These are phyloP conservation scores for Trichogramma dendrolimi DNA, from an alignment of 2,888 invertebrate genomes.

Conservation along the genomic window DNA sequence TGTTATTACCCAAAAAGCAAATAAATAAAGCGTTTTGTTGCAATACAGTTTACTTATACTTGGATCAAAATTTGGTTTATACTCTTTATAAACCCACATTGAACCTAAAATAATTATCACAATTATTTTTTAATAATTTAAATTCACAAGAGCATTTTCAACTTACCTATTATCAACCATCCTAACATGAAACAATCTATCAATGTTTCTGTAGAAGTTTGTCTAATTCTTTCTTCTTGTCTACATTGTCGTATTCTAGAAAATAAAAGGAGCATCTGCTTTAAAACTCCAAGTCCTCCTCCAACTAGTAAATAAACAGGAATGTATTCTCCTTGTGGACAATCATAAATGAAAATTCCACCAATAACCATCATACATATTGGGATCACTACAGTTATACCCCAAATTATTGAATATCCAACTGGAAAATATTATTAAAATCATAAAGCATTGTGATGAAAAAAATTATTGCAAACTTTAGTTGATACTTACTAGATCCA, in stretches of 20 bases:
- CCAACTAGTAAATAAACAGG: conserved; percentile 67
- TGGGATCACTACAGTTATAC: conserved; percentile 62
- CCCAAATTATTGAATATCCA: conserved; percentile 63
- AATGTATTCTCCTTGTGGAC: conserved; percentile 64
- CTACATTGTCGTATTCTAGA: conserved; percentile 56
- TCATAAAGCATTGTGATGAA: not conserved
- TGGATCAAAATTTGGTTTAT: conserved; percentile 59
- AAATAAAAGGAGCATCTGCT: conserved; percentile 60
- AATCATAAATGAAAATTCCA: conserved; percentile 61
- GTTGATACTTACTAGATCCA: conserved; percentile 59
- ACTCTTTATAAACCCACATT: conserved; percentile 66
- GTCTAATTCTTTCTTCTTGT: conserved; percentile 56
- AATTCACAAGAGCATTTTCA: not conserved
- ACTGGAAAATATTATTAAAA: conserved; percentile 53
- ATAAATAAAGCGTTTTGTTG: conserved; percentile 64
- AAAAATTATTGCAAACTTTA: not conserved
- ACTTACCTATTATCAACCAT: conserved; percentile 67
- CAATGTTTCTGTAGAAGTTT: conserved; percentile 57
- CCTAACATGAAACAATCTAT: conserved; percentile 64
- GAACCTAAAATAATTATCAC: conserved; percentile 55
- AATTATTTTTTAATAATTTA: not conserved
- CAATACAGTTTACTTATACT: conserved; percentile 56
- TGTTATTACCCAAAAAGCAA: conserved; percentile 68
- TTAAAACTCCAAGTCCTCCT: conserved; percentile 63
- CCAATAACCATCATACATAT: conserved; percentile 68